Base-by-base conservation (phyloP, 2,888 invertebrate species). In the Notodonta dromedarius region DNA sequence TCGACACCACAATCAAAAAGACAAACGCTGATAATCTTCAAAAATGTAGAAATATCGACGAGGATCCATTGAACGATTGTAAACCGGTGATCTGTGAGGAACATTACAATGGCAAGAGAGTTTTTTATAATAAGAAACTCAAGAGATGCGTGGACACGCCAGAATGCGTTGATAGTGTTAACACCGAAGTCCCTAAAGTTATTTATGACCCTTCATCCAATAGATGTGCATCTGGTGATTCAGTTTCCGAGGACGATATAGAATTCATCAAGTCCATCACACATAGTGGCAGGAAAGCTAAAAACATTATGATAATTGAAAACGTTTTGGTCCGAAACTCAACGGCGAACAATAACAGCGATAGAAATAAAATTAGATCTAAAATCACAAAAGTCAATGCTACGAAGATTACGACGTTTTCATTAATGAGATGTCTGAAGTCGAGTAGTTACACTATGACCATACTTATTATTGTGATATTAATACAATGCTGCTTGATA, bases 31-130 rank as follows among this genome's bases (percentile, higher is more conserved):
- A 67, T 16, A 70, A 72, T 32, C 58, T 81, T 2, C 80, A 70
- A 57, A 61, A 62, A 8, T 93, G 91, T 68, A 66, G 73, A 2
- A 62, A 78, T 11, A 56, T 77, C 2, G 91, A 92, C 24, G 83
- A 90, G 72, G 89, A 92, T 56, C 87, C 90, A 0, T 59, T 88
- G 0, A 87, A 90, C 52, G 66, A 87, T 63, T 92, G 91, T 63
- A 79, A 80, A 7, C 88, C 89, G 60, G 90, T 92, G 0, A 73
- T 88, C 58, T 93, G 92, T 76, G 91, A 90, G 12, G 66, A 69
- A 5, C 77, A 80, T 80, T 91, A 92, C 65, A 92, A 92, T 61
- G 88, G 85, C 0, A 79, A 74, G 57, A 88, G 76, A 56, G 73
- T 87, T 0, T 78, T 79, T 75, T 90, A 73, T 57, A 79, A 78